Evolutionary conservation across 2,113 vertebrate species (phyloP).

Genomic region (Lampris incognitus): DNA sequence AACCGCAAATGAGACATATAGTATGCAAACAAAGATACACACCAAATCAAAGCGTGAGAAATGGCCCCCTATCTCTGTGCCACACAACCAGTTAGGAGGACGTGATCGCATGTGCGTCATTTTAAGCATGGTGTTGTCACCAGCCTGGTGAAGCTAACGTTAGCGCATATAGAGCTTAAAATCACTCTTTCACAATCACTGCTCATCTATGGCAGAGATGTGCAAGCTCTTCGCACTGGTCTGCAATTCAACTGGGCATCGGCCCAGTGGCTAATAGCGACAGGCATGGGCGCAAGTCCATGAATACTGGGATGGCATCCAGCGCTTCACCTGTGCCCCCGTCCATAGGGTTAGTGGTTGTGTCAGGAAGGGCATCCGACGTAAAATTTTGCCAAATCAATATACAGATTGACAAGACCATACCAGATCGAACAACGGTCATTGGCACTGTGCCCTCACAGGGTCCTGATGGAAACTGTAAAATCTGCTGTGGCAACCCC

Average conservation of each 20-base stretch:
- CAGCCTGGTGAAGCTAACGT: constrained; percentile 23
- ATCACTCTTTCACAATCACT: constrained; percentile 35
- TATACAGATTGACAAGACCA: too few species aligned
- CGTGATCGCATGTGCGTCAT: constrained; percentile 39
- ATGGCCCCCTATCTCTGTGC: constrained; percentile 45
- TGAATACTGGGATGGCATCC: too few species aligned
- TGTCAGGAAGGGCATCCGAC: too few species aligned
- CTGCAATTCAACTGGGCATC: too few species aligned
- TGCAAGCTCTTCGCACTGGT: constrained; percentile 8
- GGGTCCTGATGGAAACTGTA: too few species aligned
- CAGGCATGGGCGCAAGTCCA: too few species aligned
- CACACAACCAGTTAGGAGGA: constrained; percentile 59
- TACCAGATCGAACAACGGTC: too few species aligned
- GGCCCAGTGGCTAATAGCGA: too few species aligned
- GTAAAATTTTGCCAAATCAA: too few species aligned
- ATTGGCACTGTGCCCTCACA: too few species aligned
- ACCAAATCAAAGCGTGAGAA: constrained; percentile 36
- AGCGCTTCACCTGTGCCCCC: not conserved
- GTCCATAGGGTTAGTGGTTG: not conserved
- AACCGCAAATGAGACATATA: too few species aligned
- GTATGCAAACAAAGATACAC: constrained; percentile 27
- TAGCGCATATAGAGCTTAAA: constrained; percentile 32
- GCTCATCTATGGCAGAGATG: constrained; percentile 40
- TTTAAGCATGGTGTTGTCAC: constrained; percentile 7
- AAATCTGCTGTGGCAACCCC: too few species aligned